A percentile compares a stretch with the other conserved stretches of the same genome.
Evolutionary conservation across 2,797 vertebrate genomes (phyloP).

Genomic region (Myioborus melanocephalus): DNA sequence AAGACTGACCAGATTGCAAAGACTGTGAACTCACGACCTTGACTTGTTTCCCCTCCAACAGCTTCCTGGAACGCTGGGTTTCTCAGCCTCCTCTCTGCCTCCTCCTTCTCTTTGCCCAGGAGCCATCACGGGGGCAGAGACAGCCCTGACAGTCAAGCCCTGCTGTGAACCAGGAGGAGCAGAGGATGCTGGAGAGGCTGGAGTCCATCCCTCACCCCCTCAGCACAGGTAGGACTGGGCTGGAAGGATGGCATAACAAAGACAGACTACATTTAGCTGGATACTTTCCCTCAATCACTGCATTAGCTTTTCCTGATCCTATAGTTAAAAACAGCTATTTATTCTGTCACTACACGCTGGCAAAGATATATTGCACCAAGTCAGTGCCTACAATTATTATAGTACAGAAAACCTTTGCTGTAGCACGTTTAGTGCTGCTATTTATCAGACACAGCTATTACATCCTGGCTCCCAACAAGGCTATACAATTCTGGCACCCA

Average conservation of each 20-base stretch:
- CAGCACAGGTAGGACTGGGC: neutral
- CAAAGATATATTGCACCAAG: conserved; percentile 66
- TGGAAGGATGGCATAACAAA: neutral
- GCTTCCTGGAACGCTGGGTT: neutral
- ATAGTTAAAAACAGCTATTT: conserved; percentile 65
- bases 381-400: conserved; percentile 71
- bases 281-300: conserved; percentile 49
- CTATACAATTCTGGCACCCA: conserved; percentile 50
- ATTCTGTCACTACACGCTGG: conserved; percentile 28
- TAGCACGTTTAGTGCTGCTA: conserved; percentile 65
- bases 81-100: neutral
- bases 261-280: conserved; percentile 17
- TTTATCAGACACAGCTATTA: conserved; percentile 72
- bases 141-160: neutral
- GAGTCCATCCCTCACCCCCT: neutral
- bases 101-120: neutral
- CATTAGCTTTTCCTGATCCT: conserved; percentile 52
- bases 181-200: accelerated
- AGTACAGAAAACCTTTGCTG: conserved; percentile 67
- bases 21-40: neutral
- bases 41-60: conserved; percentile 16
- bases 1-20: conserved; percentile 46
- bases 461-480: conserved; percentile 58
- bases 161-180: neutral
- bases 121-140: accelerated